phyloP scores from a whole-genome alignment of 2,113 vertebrate species.

The Saccopteryx leptura region DNA sequence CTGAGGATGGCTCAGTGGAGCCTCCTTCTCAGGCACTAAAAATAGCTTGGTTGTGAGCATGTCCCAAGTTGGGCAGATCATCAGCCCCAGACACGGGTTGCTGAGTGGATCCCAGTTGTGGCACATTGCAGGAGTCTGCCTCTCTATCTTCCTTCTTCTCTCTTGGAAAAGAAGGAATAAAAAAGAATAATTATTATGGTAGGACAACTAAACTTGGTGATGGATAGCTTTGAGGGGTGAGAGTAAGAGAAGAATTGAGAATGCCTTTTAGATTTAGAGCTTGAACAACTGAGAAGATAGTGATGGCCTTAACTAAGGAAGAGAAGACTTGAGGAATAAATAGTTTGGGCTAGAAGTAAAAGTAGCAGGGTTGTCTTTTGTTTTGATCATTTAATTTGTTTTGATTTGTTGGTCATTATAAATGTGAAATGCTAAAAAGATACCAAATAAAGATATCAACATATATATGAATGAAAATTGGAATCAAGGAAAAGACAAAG shows the following conservation, averaged over 20 bases:
- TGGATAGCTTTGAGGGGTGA: not conserved
- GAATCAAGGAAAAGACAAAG: not conserved
- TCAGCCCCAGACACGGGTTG: no score
- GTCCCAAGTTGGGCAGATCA: no score
- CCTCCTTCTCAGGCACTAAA: no score
- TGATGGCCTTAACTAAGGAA: not conserved
- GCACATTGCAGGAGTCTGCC: no score
- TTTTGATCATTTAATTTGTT: not conserved
- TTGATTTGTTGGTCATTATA: not conserved
- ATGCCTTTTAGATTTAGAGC: not conserved
- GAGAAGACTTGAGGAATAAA: not conserved
- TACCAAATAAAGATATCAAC: not conserved
- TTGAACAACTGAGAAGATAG: not conserved
- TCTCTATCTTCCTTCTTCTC: no score
- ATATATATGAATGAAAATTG: not conserved
- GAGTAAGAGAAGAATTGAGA: not conserved
- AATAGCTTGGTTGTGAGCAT: no score
- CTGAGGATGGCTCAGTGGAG: no score
- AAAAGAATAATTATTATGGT: not conserved
- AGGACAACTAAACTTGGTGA: not conserved
- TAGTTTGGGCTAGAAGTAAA: not conserved
- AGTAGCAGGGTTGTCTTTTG: not conserved
- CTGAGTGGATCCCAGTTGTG: no score
- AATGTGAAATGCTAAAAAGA: constrained; percentile 33
- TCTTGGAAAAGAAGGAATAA: no score